A percentile compares a stretch with the other conserved stretches of the same genome.
phyloP scores from a whole-genome alignment of 2,113 vertebrate species.

The Notechis scutatus region DNA sequence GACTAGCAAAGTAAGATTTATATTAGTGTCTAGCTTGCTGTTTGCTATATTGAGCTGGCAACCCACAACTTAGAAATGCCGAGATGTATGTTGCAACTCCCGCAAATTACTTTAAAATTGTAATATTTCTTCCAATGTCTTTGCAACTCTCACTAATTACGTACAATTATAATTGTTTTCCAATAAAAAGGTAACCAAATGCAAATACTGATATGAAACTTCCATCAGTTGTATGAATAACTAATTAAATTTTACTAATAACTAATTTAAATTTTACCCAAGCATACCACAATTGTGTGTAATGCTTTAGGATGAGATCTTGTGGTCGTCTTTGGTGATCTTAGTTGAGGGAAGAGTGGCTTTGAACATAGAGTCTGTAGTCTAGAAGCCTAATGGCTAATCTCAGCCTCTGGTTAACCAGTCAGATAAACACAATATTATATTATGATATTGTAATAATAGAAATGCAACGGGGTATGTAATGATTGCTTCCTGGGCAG shows the following conservation, averaged over 20 bases:
- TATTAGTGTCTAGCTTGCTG: background rate
- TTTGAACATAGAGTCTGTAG: background rate
- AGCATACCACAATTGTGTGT: background rate
- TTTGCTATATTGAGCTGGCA: background rate
- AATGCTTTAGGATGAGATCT: background rate
- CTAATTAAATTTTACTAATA: background rate
- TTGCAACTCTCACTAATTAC: background rate
- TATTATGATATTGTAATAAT: background rate
- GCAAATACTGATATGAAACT: background rate
- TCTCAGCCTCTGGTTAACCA: background rate
- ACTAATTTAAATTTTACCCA: background rate
- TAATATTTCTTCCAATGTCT: background rate
- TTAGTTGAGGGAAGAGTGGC: background rate
- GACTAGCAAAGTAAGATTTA: background rate
- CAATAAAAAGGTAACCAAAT: background rate
- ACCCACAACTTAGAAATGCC: background rate
- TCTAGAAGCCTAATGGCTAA: background rate
- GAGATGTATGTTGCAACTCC: background rate
- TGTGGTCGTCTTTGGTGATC: background rate
- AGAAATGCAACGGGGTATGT: background rate
- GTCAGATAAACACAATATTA: background rate
- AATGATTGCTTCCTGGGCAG: background rate
- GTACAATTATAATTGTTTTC: background rate
- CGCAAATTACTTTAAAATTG: background rate
- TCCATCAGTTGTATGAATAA: background rate